These are phyloP conservation scores for Apodemus agrarius DNA, from an alignment of 2,797 vertebrate genomes.

Conservation along the genomic window DNA sequence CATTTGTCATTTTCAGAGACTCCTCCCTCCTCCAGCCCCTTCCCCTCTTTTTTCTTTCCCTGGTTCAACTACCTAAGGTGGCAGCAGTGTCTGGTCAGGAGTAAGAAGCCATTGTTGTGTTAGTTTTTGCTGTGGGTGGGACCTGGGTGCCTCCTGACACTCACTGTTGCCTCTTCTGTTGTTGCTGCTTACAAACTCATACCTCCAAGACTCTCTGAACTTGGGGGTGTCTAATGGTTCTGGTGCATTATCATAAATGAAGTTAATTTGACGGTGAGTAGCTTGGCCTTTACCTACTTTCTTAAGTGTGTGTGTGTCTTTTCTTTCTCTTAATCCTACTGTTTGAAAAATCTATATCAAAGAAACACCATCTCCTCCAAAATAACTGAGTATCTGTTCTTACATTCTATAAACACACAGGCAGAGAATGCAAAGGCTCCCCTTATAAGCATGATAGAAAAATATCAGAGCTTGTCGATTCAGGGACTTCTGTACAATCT, in stretches of 20 bases:
- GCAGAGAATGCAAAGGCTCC: neutral
- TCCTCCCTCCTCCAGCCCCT: neutral
- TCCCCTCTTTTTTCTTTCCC: neutral
- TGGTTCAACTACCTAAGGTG: neutral
- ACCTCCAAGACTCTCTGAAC: neutral
- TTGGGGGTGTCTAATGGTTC: neutral
- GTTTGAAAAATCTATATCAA: neutral
- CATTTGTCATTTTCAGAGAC: neutral
- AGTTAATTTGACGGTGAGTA: neutral
- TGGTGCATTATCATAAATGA: neutral
- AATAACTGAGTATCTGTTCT: neutral
- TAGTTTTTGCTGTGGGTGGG: neutral
- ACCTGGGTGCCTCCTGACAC: neutral
- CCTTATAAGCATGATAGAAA: slow-evolving; percentile 14
- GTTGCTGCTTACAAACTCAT: neutral
- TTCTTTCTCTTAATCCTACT: neutral
- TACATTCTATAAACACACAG: neutral
- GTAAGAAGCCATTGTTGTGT: neutral
- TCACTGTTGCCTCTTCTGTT: neutral
- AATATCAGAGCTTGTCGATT: neutral
- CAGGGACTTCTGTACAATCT: slow-evolving; percentile 1
- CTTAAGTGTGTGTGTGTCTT: neutral
- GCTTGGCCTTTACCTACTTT: neutral
- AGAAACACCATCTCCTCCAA: neutral
- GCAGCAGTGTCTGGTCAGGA: neutral